A percentile compares a stretch with the other conserved stretches of the same genome.
Evolutionary conservation across 2,888 invertebrate species (phyloP).

Genomic region (Brassicogethes aeneus): DNA sequence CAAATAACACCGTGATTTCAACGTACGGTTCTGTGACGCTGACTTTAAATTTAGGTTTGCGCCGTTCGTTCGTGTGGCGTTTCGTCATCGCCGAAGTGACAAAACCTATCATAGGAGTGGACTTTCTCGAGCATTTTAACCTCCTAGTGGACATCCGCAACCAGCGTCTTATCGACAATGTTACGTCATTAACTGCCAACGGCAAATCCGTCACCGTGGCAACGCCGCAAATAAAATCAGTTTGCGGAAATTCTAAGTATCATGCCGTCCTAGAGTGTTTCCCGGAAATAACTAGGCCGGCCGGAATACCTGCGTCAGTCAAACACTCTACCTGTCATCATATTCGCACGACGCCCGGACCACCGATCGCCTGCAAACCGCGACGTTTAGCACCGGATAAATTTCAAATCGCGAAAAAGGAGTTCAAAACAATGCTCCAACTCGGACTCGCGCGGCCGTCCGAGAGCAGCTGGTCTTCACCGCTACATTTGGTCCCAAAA

Average conservation of each 20-base stretch:
- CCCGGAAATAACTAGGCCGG: constrained; percentile 10
- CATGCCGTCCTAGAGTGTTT: constrained; percentile 8
- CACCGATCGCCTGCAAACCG: constrained; percentile 22
- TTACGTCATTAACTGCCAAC: constrained; percentile 4
- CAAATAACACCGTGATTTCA: constrained; percentile 25
- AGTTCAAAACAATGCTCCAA: constrained; percentile 26
- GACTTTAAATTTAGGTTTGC: background rate
- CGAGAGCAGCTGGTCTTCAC: constrained; percentile 26
- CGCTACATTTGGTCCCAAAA: constrained; percentile 30
- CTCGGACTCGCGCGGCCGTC: constrained; percentile 20
- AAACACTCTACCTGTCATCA: constrained; percentile 19
- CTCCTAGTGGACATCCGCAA: constrained; percentile 26
- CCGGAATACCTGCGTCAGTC: background rate
- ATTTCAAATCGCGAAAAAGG: constrained; percentile 21
- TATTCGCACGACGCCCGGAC: constrained; percentile 22
- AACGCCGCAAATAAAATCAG: constrained; percentile 2
- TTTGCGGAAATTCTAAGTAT: constrained; percentile 8
- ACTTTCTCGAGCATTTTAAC: constrained; percentile 24
- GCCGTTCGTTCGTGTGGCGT: background rate
- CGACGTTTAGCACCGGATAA: constrained; percentile 27
- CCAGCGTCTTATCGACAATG: constrained; percentile 16
- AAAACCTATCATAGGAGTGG: background rate
- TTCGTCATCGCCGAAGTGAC: background rate
- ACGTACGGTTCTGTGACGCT: constrained; percentile 28
- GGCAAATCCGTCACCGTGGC: constrained; percentile 4